phyloP scores from a whole-genome alignment of 2,797 vertebrate species.

The Enteromius radiatus region DNA sequence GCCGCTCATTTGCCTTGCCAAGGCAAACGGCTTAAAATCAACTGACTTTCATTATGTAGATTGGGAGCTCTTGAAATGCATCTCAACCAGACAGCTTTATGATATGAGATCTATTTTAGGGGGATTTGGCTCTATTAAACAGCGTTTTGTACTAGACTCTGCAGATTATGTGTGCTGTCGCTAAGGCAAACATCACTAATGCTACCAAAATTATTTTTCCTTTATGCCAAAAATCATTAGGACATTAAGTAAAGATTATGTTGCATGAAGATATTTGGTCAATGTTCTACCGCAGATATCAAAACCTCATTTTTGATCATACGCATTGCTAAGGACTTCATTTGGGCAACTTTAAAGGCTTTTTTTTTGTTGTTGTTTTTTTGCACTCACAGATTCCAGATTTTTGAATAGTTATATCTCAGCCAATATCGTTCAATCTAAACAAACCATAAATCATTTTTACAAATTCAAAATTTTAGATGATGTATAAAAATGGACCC shows the following conservation, averaged over 20 bases:
- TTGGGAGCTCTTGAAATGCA: not conserved
- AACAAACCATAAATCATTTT: not conserved
- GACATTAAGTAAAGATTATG: not conserved
- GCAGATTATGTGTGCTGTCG: not conserved
- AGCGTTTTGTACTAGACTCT: not conserved
- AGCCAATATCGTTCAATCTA: not conserved
- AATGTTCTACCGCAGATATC: not conserved
- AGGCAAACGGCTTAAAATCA: conserved; percentile 21
- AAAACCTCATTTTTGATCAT: not conserved
- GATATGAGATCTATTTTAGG: not conserved
- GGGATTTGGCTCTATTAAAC: conserved; percentile 14
- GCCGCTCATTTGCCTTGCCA: conserved; percentile 39
- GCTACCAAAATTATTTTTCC: not conserved
- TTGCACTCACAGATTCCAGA: not conserved
- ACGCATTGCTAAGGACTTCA: not conserved
- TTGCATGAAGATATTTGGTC: not conserved
- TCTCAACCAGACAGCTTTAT: not conserved
- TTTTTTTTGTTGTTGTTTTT: not conserved
- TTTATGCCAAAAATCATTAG: not conserved
- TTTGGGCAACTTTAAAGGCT: not conserved
- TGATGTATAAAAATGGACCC: not conserved
- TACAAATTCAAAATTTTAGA: not conserved
- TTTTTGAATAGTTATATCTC: not conserved
- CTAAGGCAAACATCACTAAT: not conserved
- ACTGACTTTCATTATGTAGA: conserved; percentile 15